These are phyloP conservation scores for Bimastos eiseni DNA, from an alignment of 2,888 invertebrate genomes.

Conservation along the genomic window DNA sequence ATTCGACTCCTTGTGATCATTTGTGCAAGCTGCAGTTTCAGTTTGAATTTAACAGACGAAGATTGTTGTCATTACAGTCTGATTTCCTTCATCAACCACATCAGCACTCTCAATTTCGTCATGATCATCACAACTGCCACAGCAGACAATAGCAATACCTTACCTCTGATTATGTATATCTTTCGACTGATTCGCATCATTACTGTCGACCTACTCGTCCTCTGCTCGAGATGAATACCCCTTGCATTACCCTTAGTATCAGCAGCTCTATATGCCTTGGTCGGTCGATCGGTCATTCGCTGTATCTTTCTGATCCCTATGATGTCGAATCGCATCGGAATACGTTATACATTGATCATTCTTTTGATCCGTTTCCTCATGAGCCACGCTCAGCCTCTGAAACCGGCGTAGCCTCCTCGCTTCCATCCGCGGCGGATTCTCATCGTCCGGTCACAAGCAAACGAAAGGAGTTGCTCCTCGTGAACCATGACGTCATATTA, in stretches of 20 bases:
- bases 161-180: background rate
- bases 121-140: no score
- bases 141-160: background rate
- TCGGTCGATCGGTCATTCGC: background rate
- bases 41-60: no score
- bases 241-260: background rate
- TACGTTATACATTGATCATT: background rate
- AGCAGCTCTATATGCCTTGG: background rate
- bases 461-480: no score
- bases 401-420: background rate
- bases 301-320: background rate
- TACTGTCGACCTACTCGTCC: background rate
- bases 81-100: no score
- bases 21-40: no score
- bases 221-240: background rate
- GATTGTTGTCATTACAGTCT: no score
- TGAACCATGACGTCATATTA: no score
- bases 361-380: background rate
- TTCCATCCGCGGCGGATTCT: background rate
- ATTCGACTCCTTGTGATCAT: no score
- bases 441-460: background rate
- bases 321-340: background rate
- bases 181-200: background rate
- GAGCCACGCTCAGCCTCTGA: background rate
- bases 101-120: no score